Base-by-base conservation (phyloP, 2,113 vertebrate genomes). In the Baryphthengus martii region DNA sequence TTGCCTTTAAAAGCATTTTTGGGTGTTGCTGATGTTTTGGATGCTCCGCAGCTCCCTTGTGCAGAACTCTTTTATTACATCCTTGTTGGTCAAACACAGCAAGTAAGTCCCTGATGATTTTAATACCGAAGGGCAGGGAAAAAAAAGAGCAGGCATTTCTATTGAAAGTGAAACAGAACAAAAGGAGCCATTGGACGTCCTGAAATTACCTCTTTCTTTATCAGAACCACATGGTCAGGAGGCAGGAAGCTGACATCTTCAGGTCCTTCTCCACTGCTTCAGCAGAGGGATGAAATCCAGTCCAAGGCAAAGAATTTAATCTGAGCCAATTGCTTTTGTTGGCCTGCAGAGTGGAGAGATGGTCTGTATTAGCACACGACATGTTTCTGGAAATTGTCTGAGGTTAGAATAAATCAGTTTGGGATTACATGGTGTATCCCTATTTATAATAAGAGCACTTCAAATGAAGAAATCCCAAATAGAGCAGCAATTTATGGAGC, bases 171-270 rank as follows among this genome's bases (percentile, higher is more conserved):
- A 56, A 74, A 71, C 18, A 59, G 93, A 89, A 81, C 89, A 83
- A 81, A 90, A 56, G 49, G 82, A 77, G 56, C 42, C 88, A 5
- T 42, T 65, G 83, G 56, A 39, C n/a, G 94, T 96, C 96, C 96
- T 96, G 95, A 95, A 52, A 90, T 96, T 8, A 97, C 96, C 96
- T 94, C 95, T 53, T 11, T 5, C 28, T 87, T 84, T 72, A 96
- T 96, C 92, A 87, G 93, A 96, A 96, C 74, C 95, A 94, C 88
- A 96, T 95, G 95, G 92, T 74, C 68, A 68, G 83, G 66, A 91
- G 85, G 77, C 90, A 96, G 95, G 55, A 63, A 77, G 94, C 12
- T 89, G 93, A 89, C 92, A 89, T 92, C 93, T 78, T 47, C 88
- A 74, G 88, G 83, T 93, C 86, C 73, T 81, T 68, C 90, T 90